These are phyloP conservation scores for Smithornis capensis DNA, from an alignment of 2,113 vertebrate species.

Conservation along the genomic window DNA sequence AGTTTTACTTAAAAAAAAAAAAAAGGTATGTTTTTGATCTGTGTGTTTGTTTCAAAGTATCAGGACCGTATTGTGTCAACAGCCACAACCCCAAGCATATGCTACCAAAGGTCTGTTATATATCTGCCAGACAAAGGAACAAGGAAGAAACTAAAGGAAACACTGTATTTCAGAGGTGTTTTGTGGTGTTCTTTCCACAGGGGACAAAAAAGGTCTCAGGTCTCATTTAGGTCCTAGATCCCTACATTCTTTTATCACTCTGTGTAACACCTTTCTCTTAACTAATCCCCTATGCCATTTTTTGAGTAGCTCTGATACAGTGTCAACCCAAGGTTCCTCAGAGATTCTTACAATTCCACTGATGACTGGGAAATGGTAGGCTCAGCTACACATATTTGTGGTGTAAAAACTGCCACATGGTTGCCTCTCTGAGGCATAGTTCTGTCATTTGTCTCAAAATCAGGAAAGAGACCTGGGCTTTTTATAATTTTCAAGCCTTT, in stretches of 20 bases:
- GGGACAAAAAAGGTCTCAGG: not conserved
- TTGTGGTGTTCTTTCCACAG: not conserved
- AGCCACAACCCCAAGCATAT: not conserved
- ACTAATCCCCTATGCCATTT: rapidly evolving
- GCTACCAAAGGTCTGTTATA: not conserved
- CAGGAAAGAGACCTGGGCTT: rapidly evolving
- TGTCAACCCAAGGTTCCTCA: not conserved
- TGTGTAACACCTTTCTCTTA: not conserved
- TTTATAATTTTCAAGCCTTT: not conserved
- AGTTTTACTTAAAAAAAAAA: not conserved
- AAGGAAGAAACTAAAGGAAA: not conserved
- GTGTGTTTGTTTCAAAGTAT: not conserved
- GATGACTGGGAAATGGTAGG: not conserved
- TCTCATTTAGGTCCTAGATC: not conserved
- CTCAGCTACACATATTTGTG: not conserved
- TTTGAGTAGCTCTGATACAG: not conserved
- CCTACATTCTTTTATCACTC: not conserved
- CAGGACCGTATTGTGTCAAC: rapidly evolving
- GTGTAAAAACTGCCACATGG: not conserved
- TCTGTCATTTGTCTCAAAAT: not conserved
- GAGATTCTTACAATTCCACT: not conserved
- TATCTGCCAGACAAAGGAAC: not conserved
- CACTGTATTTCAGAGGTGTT: not conserved
- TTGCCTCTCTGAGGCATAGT: rapidly evolving
- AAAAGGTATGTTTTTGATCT: not conserved